phyloP scores from a whole-genome alignment of 1,140 invertebrate genomes.

The Brachionus paranguensis region DNA sequence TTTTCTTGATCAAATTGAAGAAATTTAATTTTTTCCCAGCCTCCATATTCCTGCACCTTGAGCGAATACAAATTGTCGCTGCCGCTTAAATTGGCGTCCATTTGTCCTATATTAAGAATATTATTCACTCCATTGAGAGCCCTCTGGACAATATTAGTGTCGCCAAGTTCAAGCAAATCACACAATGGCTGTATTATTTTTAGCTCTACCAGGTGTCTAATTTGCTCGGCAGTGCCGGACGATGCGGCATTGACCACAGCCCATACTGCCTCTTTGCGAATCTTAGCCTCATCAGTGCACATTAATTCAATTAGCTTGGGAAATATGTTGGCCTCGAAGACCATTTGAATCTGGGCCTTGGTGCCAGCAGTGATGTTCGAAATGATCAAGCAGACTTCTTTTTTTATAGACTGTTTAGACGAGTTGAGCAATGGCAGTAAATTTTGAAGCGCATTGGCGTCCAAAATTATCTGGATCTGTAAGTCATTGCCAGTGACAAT shows the following conservation, averaged over 20 bases:
- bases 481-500: conserved; percentile 95
- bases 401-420: conserved; percentile 75
- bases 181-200: conserved; percentile 89
- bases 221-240: conserved; percentile 85
- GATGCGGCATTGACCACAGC: conserved; percentile 95
- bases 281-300: conserved; percentile 87
- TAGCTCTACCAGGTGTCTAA: conserved; percentile 61
- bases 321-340: conserved; percentile 91
- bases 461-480: conserved; percentile 76
- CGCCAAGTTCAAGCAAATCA: conserved; percentile 84
- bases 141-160: conserved; percentile 91
- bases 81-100: conserved; percentile 64
- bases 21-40: conserved; percentile 73
- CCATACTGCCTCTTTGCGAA: conserved; percentile 93
- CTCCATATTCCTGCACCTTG: conserved; percentile 88
- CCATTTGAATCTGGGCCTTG: conserved; percentile 81
- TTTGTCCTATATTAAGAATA: conserved; percentile 83
- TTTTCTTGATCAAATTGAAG: conserved; percentile 85
- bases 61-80: conserved; percentile 82
- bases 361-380: conserved; percentile 97
- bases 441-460: conserved; percentile 79
- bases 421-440: conserved; percentile 70
- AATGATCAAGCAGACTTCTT: conserved; percentile 96
- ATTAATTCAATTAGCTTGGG: conserved; percentile 83
- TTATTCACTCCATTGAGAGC: conserved; percentile 92